phyloP scores from a whole-genome alignment of 2,888 invertebrate species.

The Ypsolopha sequella region DNA sequence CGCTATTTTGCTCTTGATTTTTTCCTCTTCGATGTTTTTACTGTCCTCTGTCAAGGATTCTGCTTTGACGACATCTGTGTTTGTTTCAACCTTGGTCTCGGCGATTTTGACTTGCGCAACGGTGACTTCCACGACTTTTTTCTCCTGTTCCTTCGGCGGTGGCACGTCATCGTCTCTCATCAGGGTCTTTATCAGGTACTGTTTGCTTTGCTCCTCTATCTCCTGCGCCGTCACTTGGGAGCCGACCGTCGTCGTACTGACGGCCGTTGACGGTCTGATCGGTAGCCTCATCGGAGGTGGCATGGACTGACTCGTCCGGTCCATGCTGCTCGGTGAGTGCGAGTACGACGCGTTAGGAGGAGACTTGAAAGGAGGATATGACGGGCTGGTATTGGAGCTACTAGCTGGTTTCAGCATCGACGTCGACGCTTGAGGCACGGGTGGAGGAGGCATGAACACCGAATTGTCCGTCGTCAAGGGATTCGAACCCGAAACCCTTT shows the following conservation, averaged over 20 bases:
- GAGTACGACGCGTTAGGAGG: conserved; percentile 24
- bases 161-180: conserved; percentile 89
- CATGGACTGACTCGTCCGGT: conserved; percentile 21
- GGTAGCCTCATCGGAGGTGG: conserved; percentile 50
- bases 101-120: conserved; percentile 48
- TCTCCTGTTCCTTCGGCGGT: conserved; percentile 59
- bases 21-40: conserved; percentile 29
- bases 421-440: conserved; percentile 15
- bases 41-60: conserved; percentile 36
- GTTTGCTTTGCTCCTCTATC: conserved; percentile 76
- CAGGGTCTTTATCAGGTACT: conserved; percentile 90
- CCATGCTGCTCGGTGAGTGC: not conserved
- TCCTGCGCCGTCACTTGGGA: conserved; percentile 66
- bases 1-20: conserved; percentile 21
- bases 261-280: conserved; percentile 32
- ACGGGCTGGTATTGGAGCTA: not conserved
- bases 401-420: not conserved
- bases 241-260: conserved; percentile 53
- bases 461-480: conserved; percentile 18
- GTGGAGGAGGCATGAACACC: conserved; percentile 47
- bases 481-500: not conserved
- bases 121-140: conserved; percentile 67
- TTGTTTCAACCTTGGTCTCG: conserved; percentile 49
- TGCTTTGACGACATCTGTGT: conserved; percentile 71
- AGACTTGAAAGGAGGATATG: conserved; percentile 22